phyloP scores from a whole-genome alignment of 2,113 vertebrate species.

The Odontophorus gujanensis region DNA sequence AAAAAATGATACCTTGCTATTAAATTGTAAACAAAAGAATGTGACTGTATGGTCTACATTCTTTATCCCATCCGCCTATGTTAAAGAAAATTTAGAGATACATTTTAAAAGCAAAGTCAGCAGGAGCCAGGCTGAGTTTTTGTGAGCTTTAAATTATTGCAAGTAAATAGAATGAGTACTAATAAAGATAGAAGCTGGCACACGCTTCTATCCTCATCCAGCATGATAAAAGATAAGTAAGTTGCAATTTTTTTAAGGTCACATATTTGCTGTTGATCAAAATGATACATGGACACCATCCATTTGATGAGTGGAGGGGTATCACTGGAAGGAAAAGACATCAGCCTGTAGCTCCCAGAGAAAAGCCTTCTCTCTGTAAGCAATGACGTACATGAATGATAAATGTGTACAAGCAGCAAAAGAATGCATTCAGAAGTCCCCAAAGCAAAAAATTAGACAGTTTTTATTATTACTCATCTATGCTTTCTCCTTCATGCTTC shows the following conservation, averaged over 20 bases:
- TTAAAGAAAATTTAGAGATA: not conserved
- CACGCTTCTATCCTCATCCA: not conserved
- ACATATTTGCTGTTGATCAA: not conserved
- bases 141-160: not conserved
- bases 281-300: not conserved
- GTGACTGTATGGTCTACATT: not conserved
- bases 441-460: not conserved
- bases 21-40: not conserved
- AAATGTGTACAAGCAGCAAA: not conserved
- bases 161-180: not conserved
- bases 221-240: not conserved
- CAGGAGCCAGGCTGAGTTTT: not conserved
- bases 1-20: not conserved
- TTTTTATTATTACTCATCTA: not conserved
- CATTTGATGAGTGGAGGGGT: not conserved
- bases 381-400: fast-evolving
- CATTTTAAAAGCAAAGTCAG: slow-evolving; percentile 16
- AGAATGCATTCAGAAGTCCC: not conserved
- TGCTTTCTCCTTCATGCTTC: not conserved
- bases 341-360: not conserved
- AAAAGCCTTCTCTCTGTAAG: not conserved
- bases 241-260: not conserved
- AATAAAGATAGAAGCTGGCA: not conserved
- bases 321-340: not conserved
- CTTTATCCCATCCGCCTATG: not conserved